phyloP scores from a whole-genome alignment of 2,113 vertebrate genomes.

The Mormoops blainvillei region DNA sequence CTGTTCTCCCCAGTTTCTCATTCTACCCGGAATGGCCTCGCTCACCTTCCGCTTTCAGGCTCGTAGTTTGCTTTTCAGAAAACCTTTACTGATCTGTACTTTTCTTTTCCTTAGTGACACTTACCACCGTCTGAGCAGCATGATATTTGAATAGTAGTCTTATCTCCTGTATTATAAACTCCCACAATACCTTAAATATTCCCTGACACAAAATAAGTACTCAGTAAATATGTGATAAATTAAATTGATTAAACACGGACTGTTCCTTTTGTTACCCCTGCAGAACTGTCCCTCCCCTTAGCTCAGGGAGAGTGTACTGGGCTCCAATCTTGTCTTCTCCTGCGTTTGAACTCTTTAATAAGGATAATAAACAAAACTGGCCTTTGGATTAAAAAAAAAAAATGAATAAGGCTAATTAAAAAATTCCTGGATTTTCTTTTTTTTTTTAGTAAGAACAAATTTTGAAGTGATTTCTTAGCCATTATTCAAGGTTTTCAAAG shows the following conservation, averaged over 20 bases:
- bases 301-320: not conserved
- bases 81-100: not conserved
- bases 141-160: not conserved
- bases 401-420: not conserved
- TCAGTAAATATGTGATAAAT: not conserved
- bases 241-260: not conserved
- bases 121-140: not conserved
- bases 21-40: not conserved
- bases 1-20: not conserved
- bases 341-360: constrained; percentile 24
- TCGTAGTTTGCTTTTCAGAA: not conserved
- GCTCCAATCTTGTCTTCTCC: not conserved
- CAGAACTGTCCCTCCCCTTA: not conserved
- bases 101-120: not conserved
- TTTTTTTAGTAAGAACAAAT: not conserved
- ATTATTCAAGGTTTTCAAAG: not conserved
- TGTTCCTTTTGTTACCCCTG: not conserved
- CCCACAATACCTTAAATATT: not conserved
- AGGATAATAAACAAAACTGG: not conserved
- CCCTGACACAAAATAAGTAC: not conserved
- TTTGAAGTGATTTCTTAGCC: not conserved
- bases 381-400: not conserved
- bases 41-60: not conserved
- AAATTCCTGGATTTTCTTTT: not conserved
- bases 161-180: not conserved